Evolutionary conservation across 2,113 vertebrate genomes (phyloP), one percentile per base, ranked within the genome.

Genomic region (Misgurnus anguillicaudatus): DNA sequence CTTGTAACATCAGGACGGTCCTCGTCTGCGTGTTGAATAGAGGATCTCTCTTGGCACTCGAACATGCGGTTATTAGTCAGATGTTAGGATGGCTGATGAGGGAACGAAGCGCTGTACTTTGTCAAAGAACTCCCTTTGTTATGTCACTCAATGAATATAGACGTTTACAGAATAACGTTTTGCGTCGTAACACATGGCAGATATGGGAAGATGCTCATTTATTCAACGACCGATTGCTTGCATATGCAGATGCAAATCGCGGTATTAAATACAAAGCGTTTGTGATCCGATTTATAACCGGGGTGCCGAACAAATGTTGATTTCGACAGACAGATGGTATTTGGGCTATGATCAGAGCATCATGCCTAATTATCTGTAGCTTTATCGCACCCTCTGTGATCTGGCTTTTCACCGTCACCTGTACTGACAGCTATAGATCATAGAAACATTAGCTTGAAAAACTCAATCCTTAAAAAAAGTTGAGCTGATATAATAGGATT

Each of bases 281-380:
- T 76, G 51, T 19, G n/a, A 45, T 53, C 13, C 19, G 45, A 76
- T 76, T 75, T 51, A 64, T 64, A 17, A 76, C 38, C 16, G 64
- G 73, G 45, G 45, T 64, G 61, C 73, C 84, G 85, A 83, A 82
- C 84, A 78, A 86, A 85, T 83, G 86, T 82, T 82, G 77, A 80
- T 87, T 78, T 77, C 66, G 75, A 65, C 71, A 78, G 80, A 80
- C 86, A 87, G 84, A 84, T 86, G 85, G 79, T 80, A 79, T 83
- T 85, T 82, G 80, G 82, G 83, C 82, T 82, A 53, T 76, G 45
- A 82, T 85, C 80, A 79, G 80, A 83, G 75, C 38, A 78, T 78
- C 71, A 72, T 70, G 79, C 75, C 82, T 85, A 78, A 86, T 86
- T 84, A 87, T 82, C 80, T 67, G 57, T 78, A 68, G 84, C 83